A percentile compares a stretch with the other conserved stretches of the same genome.
phyloP scores from a whole-genome alignment of 1,140 invertebrate genomes.

The Ptiloglossa arizonensis region DNA sequence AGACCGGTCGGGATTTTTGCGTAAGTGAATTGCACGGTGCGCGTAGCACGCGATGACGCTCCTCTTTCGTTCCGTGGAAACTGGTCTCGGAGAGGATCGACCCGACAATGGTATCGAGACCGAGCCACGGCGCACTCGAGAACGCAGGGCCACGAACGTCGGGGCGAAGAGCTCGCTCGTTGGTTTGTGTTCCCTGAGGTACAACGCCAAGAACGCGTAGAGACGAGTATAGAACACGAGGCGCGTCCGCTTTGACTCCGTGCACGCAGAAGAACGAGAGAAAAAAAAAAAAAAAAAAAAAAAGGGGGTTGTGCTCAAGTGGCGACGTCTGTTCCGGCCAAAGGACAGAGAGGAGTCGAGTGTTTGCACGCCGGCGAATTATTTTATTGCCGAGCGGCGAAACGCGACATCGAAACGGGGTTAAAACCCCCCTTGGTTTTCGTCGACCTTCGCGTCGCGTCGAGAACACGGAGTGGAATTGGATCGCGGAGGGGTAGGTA shows the following conservation, averaged over 20 bases:
- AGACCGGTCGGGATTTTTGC: conserved; percentile 4
- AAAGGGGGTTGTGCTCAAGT: conserved; percentile 60
- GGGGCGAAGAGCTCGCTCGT: background rate
- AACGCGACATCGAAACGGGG: conserved; percentile 24
- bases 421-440: conserved; percentile 3
- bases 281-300: too few relatives aligned
- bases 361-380: conserved; percentile 55
- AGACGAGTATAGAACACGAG: conserved; percentile 15
- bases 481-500: conserved; percentile 10
- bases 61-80: conserved; percentile 35
- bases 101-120: conserved; percentile 43
- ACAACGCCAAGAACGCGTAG: conserved; percentile 31
- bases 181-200: background rate
- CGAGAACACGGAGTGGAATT: background rate
- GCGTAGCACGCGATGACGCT: conserved; percentile 32
- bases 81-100: conserved; percentile 37
- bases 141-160: conserved; percentile 17
- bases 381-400: conserved; percentile 52
- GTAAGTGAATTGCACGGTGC: conserved; percentile 16
- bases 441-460: conserved; percentile 4
- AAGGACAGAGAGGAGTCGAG: conserved; percentile 45
- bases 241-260: conserved; percentile 38
- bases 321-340: conserved; percentile 51
- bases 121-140: background rate
- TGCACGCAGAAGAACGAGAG: conserved; percentile 43